phyloP scores from a whole-genome alignment of 2,888 invertebrate species.

The Caenorhabditis japonica region DNA sequence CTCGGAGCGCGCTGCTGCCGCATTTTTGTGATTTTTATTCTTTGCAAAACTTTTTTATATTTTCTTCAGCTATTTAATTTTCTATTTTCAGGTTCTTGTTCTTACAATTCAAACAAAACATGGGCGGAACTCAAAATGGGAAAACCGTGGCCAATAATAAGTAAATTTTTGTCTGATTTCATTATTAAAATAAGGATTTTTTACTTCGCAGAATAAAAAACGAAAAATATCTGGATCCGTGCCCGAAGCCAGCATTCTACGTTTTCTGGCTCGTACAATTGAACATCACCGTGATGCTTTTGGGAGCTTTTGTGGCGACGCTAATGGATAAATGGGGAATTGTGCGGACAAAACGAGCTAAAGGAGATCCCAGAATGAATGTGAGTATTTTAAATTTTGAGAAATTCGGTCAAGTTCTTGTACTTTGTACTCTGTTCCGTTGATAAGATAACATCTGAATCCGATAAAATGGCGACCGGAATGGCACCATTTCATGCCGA shows the following conservation, averaged over 20 bases:
- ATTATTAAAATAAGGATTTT: neutral
- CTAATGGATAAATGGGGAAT: slow-evolving; percentile 55
- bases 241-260: slow-evolving; percentile 53
- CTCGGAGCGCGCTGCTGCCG: neutral
- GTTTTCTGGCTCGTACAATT: slow-evolving; percentile 55
- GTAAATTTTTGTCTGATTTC: neutral
- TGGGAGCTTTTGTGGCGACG: slow-evolving; percentile 54
- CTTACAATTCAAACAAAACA: too few relatives aligned
- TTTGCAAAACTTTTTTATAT: neutral
- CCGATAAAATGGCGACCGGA: too few relatives aligned
- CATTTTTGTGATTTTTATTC: neutral
- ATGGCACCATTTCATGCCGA: slow-evolving; percentile 9
- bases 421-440: slow-evolving; percentile 27
- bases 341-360: slow-evolving; percentile 40
- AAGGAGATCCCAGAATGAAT: slow-evolving; percentile 51
- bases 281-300: slow-evolving; percentile 58
- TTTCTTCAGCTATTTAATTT: slow-evolving; percentile 9
- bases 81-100: slow-evolving; percentile 28
- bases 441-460: slow-evolving; percentile 13
- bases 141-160: slow-evolving; percentile 24
- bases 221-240: slow-evolving; percentile 30
- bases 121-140: slow-evolving; percentile 48
- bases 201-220: slow-evolving; percentile 11
- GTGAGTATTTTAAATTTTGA: slow-evolving; percentile 24
- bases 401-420: slow-evolving; percentile 13